phyloP scores from a whole-genome alignment of 1,140 invertebrate genomes.

The Heliconius congener region DNA sequence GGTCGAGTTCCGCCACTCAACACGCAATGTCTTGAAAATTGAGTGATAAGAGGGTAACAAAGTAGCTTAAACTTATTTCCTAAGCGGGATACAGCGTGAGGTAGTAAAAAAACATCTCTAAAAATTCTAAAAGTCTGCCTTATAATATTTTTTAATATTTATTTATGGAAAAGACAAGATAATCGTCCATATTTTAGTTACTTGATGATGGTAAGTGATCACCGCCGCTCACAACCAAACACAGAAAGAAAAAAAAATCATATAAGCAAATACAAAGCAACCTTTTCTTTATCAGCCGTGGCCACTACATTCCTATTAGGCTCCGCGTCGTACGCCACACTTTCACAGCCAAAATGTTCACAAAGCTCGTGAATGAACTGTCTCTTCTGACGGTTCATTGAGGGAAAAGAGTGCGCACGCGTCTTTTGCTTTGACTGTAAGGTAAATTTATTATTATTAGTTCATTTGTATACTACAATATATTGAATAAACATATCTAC shows the following conservation, averaged over 20 bases:
- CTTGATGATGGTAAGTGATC: background rate
- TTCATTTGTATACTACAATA: too few relatives aligned
- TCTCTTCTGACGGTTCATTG: conserved; percentile 95
- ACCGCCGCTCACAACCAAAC: background rate
- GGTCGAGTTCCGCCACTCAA: too few relatives aligned
- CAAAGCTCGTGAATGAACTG: conserved; percentile 96
- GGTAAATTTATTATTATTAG: conserved; percentile 27
- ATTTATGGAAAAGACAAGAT: too few relatives aligned
- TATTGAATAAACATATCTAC: too few relatives aligned
- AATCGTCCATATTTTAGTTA: too few relatives aligned
- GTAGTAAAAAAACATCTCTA: too few relatives aligned
- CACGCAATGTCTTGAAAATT: too few relatives aligned
- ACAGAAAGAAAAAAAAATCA: background rate
- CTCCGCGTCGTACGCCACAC: conserved; percentile 95
- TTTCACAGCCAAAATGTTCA: conserved; percentile 96
- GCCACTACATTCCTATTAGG: conserved; percentile 97
- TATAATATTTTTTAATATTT: too few relatives aligned
- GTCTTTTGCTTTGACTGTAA: conserved; percentile 90
- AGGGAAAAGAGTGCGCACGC: conserved; percentile 93
- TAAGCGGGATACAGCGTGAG: too few relatives aligned
- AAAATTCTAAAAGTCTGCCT: too few relatives aligned
- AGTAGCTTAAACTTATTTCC: too few relatives aligned
- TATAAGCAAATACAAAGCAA: conserved; percentile 48
- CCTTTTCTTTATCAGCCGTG: conserved; percentile 91
- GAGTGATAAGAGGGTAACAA: too few relatives aligned